These are phyloP conservation scores for Eumacrocentrus americanus DNA, from an alignment of 2,888 invertebrate genomes.

Conservation along the genomic window DNA sequence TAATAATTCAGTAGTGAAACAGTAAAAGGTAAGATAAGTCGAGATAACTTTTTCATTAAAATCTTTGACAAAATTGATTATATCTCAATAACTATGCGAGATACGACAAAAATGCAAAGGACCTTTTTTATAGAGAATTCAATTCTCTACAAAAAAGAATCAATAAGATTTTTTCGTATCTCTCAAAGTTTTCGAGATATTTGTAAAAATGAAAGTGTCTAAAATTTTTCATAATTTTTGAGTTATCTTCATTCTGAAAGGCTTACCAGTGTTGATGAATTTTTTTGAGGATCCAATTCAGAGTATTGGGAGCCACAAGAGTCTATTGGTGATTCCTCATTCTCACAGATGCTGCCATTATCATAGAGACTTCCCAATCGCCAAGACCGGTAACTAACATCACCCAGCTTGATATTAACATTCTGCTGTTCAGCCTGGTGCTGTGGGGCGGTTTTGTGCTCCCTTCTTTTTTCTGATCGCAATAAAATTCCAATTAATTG, in stretches of 20 bases:
- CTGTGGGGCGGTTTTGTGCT: conserved; percentile 27
- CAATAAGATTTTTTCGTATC: too few species aligned
- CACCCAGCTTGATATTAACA: conserved; percentile 52
- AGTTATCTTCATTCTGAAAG: too few species aligned
- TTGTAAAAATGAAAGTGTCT: too few species aligned
- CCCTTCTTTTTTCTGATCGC: conserved; percentile 32
- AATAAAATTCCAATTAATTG: neutral
- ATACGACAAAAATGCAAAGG: too few species aligned
- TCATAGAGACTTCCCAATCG: conserved; percentile 58
- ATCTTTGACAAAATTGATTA: too few species aligned
- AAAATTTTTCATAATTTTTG: too few species aligned
- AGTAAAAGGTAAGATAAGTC: too few species aligned
- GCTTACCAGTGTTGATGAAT: conserved; percentile 32
- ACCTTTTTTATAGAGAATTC: too few species aligned
- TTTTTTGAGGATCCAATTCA: conserved; percentile 30
- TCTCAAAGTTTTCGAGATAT: too few species aligned
- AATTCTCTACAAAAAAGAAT: too few species aligned
- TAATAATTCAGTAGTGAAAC: neutral
- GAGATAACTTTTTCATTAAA: too few species aligned
- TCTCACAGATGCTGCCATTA: conserved; percentile 51
- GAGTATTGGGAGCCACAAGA: conserved; percentile 46
- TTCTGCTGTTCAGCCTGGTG: conserved; percentile 36
- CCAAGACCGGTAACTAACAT: conserved; percentile 59
- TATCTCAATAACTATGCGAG: too few species aligned
- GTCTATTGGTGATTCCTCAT: conserved; percentile 42